Conservation (phyloP, 2,888 invertebrate species). For the Corbicula japonica region DNA sequence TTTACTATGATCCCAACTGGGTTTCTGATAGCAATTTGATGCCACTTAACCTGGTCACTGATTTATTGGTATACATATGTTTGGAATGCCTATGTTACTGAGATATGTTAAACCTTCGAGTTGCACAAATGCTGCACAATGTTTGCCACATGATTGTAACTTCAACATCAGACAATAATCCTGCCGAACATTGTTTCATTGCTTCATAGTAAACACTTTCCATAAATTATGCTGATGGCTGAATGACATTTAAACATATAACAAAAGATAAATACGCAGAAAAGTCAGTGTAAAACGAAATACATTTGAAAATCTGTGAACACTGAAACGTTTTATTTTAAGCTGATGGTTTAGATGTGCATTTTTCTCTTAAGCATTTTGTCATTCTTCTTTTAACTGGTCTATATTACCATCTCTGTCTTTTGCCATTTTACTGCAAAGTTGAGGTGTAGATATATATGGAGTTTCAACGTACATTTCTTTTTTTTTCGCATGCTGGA, state of each 20-base stretch:
- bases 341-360: constrained; percentile 2
- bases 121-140: no score
- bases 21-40: no score
- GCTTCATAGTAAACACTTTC: constrained; percentile 38
- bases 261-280: constrained; percentile 7
- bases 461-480: no score
- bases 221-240: constrained; percentile 45
- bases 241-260: constrained; percentile 18
- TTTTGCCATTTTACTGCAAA: background rate
- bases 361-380: background rate
- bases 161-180: constrained; percentile 24
- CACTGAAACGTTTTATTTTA: constrained; percentile 5
- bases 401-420: constrained; percentile 8
- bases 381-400: background rate
- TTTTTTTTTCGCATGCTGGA: background rate
- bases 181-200: constrained; percentile 21
- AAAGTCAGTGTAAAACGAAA: constrained; percentile 50
- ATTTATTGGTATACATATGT: no score
- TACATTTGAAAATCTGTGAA: constrained; percentile 3
- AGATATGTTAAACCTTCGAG: no score
- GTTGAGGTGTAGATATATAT: background rate
- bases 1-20: no score
- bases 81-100: no score
- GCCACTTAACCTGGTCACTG: no score
- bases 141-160: no score